phyloP scores from a whole-genome alignment of 2,797 vertebrate species.

The Leucoraja ocellata region DNA sequence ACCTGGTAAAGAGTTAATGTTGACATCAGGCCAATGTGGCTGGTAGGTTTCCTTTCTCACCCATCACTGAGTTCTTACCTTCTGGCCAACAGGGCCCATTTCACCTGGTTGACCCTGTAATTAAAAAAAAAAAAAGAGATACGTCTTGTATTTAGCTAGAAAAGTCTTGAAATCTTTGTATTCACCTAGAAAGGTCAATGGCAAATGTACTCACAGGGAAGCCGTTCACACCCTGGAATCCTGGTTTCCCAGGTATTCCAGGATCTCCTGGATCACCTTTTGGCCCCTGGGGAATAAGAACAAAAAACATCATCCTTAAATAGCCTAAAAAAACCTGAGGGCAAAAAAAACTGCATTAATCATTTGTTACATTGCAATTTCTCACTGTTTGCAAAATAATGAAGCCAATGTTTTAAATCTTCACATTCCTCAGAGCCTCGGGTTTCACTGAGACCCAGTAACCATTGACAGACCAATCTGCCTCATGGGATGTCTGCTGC shows the following conservation, averaged over 20 bases:
- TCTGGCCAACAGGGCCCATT: slow-evolving; percentile 58
- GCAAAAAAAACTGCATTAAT: neutral
- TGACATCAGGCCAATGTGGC: neutral
- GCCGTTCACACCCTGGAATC: slow-evolving; percentile 58
- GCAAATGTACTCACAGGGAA: slow-evolving; percentile 51
- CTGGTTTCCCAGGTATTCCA: slow-evolving; percentile 58
- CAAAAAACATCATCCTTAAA: slow-evolving; percentile 37
- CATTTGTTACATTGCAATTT: neutral
- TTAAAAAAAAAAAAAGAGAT: slow-evolving; percentile 32
- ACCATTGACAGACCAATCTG: no score
- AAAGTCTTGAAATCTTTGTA: no score
- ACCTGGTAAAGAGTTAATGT: neutral
- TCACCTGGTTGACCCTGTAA: slow-evolving; percentile 65
- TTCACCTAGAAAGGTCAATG: neutral
- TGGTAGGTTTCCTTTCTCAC: neutral
- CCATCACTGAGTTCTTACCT: slow-evolving; percentile 49
- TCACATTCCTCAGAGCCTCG: no score
- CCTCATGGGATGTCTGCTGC: no score
- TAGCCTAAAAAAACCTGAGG: neutral
- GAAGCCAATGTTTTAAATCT: no score
- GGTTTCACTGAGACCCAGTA: no score
- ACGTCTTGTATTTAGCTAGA: no score
- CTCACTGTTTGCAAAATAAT: no score
- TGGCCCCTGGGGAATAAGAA: slow-evolving; percentile 52
- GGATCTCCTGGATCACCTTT: slow-evolving; percentile 58